Percentiles rank a stretch among this genome's conserved stretches.
Evolutionary conservation across 2,888 invertebrate species (phyloP).

Genomic region (Drosophila multiciliata): DNA sequence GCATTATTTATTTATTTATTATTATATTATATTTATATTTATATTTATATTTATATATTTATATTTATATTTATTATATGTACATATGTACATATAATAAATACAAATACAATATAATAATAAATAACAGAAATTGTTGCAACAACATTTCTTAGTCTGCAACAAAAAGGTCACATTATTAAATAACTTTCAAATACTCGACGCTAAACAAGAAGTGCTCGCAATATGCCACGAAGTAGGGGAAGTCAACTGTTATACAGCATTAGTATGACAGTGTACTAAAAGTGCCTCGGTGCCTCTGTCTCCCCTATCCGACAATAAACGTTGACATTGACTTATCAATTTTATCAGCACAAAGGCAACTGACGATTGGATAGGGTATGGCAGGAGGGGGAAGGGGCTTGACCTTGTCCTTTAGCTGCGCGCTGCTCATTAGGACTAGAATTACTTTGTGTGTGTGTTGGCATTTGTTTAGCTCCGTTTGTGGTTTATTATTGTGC

Average conservation of each 20-base stretch:
- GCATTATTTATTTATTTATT: too few species aligned
- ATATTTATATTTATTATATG: too few species aligned
- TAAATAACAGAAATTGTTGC: neutral
- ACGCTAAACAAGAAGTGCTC: neutral
- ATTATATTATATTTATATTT: too few species aligned
- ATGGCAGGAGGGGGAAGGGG: neutral
- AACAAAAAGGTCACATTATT: neutral
- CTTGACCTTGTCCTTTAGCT: constrained; percentile 68
- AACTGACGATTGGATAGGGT: too few species aligned
- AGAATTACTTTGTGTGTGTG: constrained; percentile 47
- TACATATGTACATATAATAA: neutral
- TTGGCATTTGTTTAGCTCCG: constrained; percentile 36
- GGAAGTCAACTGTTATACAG: constrained; percentile 42
- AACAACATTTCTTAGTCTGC: neutral
- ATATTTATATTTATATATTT: too few species aligned
- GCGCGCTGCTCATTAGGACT: constrained; percentile 68
- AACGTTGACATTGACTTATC: constrained; percentile 60
- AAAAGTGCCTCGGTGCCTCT: constrained; percentile 31
- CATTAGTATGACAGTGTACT: constrained; percentile 59
- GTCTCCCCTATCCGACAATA: neutral
- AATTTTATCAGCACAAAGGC: constrained; percentile 55
- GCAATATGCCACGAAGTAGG: constrained; percentile 26
- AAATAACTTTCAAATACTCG: neutral
- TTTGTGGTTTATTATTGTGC: constrained; percentile 49
- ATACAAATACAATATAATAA: too few species aligned